phyloP scores from a whole-genome alignment of 2,888 invertebrate genomes.

The Ganaspis brasiliensis region DNA sequence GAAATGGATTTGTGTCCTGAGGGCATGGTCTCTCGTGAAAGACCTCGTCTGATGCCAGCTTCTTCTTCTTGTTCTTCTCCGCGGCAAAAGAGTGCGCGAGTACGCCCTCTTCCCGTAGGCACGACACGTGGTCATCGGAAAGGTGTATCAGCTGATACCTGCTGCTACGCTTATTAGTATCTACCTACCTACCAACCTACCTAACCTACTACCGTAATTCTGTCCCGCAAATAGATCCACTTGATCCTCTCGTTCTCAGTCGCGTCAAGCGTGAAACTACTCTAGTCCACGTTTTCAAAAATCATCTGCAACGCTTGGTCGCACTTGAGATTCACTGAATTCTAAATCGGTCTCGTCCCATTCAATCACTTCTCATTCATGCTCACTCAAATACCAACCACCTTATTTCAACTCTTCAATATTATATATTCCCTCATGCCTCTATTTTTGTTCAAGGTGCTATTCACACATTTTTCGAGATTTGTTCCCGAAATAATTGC shows the following conservation, averaged over 20 bases:
- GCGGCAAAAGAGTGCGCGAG: slow-evolving; percentile 54
- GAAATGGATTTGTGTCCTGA: slow-evolving; percentile 69
- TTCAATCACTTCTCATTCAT: slow-evolving; percentile 45
- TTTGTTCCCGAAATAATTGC: too few species aligned
- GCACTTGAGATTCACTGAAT: slow-evolving; percentile 35
- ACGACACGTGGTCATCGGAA: slow-evolving; percentile 69
- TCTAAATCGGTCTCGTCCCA: slow-evolving; percentile 33
- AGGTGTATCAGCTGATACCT: slow-evolving; percentile 67
- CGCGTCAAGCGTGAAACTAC: slow-evolving; percentile 45
- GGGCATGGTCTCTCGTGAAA: slow-evolving; percentile 55
- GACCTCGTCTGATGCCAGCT: slow-evolving; percentile 43
- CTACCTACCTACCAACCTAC: slow-evolving; percentile 38
- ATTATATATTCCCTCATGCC: slow-evolving; percentile 2
- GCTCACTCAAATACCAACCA: slow-evolving; percentile 3
- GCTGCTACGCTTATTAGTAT: slow-evolving; percentile 60
- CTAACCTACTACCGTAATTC: slow-evolving; percentile 40
- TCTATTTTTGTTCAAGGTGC: not conserved
- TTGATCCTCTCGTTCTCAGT: slow-evolving; percentile 29
- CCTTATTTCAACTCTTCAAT: slow-evolving; percentile 20
- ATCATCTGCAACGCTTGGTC: slow-evolving; percentile 21
- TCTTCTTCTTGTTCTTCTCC: slow-evolving; percentile 33
- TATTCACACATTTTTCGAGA: too few species aligned
- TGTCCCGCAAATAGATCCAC: slow-evolving; percentile 35
- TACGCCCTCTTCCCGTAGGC: slow-evolving; percentile 61
- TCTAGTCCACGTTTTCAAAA: slow-evolving; percentile 10